Evolutionary conservation across 35 echinoderm and acorn worm species (phyloP), one percentile per base, ranked within the genome.

Genomic region (Hemicentrotus pulcherrimus): DNA sequence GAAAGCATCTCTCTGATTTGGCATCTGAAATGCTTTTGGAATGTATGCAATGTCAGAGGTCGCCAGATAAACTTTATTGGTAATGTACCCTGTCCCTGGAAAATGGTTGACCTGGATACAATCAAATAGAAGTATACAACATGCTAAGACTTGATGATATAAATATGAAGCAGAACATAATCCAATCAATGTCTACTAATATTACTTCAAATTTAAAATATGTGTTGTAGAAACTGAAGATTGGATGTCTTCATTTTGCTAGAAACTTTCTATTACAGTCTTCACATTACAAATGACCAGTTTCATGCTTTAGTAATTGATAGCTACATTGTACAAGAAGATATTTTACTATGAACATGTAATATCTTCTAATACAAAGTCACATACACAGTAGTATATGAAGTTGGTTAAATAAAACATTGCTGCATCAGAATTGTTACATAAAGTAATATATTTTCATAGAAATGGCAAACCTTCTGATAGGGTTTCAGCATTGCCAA

Each of bases 1-100:
- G 91, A 99, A 99, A 16, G 71, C 52, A 30, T 48, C 88, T 61
- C 96, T 97, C 86, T 99, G 96, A 58, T 90, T 32, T n/a, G 98
- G 98, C 96, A 99, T 93, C 46, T 97, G 94, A 52, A 97, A 99
- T 0, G 98, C 98, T 47, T 95, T 96, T 86, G 98, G 98, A 95
- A 99, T 97, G 78, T 96, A 99, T 85, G 97, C 94, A 35, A 99
- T 95, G 85, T 96, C 94, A n/a, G 98, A 99, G 32, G 97, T 97
- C 19, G 97, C 98, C 32, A 99, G 91, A 47, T 61, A 95, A 3
- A 99, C 98, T 95, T 99, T 99, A 50, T 99, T 78, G 95, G 98
- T 99, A 31, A 99, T 97, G 91, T 85, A 99, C 15, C 98, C 98
- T 9, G 95, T 96, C 4, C 98, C 98, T 59, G 98, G 98, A 32